These are phyloP conservation scores for Acleris laterana DNA, from an alignment of 2,888 invertebrate species.

Conservation along the genomic window DNA sequence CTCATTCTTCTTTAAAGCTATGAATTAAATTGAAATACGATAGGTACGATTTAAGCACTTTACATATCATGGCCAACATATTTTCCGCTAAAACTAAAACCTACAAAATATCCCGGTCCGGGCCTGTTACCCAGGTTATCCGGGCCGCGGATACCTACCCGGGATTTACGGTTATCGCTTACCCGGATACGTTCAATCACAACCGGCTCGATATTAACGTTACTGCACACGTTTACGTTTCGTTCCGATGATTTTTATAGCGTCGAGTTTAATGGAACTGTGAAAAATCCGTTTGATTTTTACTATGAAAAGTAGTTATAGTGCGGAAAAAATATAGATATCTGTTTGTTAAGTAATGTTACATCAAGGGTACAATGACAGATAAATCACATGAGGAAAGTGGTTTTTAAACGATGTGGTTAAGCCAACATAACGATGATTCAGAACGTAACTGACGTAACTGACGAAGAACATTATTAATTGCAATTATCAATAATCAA, in stretches of 20 bases:
- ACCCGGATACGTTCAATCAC: conserved; percentile 80
- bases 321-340: neutral
- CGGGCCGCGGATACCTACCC: conserved; percentile 57
- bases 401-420: too few relatives aligned
- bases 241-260: conserved; percentile 34
- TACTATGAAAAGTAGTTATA: neutral
- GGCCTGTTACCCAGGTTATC: conserved; percentile 41
- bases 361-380: too few relatives aligned
- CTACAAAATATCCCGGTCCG: conserved; percentile 38
- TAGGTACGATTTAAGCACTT: too few relatives aligned
- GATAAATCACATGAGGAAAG: too few relatives aligned
- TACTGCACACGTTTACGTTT: conserved; percentile 52
- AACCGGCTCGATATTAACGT: conserved; percentile 77
- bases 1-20: too few relatives aligned
- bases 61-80: too few relatives aligned
- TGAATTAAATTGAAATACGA: too few relatives aligned
- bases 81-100: conserved; percentile 5
- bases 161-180: conserved; percentile 84
- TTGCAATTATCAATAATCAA: too few relatives aligned
- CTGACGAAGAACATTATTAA: too few relatives aligned
- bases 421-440: too few relatives aligned
- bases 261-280: conserved; percentile 11
- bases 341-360: too few relatives aligned
- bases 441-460: too few relatives aligned
- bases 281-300: conserved; percentile 8